These are phyloP conservation scores for Pangasianodon hypophthalmus DNA, from an alignment of 2,113 vertebrate genomes.

Conservation along the genomic window DNA sequence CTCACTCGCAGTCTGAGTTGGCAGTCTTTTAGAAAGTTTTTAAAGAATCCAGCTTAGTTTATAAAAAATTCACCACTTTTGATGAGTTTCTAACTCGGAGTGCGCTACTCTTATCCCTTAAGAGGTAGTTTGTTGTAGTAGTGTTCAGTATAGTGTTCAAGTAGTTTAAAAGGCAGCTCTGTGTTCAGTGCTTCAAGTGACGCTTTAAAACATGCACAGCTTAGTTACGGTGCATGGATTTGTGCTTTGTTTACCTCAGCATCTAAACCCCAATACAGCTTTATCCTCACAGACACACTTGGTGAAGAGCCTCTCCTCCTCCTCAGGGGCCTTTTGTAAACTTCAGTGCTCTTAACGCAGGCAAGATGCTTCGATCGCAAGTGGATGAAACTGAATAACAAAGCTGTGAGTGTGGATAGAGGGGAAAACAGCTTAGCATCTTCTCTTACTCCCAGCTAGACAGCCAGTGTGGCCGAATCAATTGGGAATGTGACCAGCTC, in stretches of 20 bases:
- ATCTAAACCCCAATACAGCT: not conserved
- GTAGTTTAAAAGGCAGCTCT: not conserved
- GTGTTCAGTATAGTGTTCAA: not conserved
- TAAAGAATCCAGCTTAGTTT: conserved; percentile 26
- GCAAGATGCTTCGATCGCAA: conserved; percentile 49
- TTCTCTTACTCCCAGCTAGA: conserved; percentile 43
- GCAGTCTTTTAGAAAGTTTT: conserved; percentile 33
- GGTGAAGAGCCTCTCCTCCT: conserved; percentile 25
- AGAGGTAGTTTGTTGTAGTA: not conserved
- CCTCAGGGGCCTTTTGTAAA: conserved; percentile 44
- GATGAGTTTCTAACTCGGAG: conserved; percentile 13
- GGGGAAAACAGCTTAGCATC: conserved; percentile 21
- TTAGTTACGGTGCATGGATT: not conserved
- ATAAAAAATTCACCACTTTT: conserved; percentile 38
- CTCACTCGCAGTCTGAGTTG: conserved; percentile 37
- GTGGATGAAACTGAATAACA: conserved; percentile 45
- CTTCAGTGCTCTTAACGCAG: conserved; percentile 41
- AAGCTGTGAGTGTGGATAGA: conserved; percentile 35
- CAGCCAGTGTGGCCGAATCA: conserved; percentile 67
- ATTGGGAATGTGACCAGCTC: conserved; percentile 69
- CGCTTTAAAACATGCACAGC: conserved; percentile 19
- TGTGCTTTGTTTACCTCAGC: conserved; percentile 17
- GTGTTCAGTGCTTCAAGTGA: conserved; percentile 15
- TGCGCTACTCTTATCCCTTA: not conserved
- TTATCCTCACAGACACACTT: conserved; percentile 16